Evolutionary conservation across 2,888 invertebrate species (phyloP).

Genomic region (Tenodera sinensis): DNA sequence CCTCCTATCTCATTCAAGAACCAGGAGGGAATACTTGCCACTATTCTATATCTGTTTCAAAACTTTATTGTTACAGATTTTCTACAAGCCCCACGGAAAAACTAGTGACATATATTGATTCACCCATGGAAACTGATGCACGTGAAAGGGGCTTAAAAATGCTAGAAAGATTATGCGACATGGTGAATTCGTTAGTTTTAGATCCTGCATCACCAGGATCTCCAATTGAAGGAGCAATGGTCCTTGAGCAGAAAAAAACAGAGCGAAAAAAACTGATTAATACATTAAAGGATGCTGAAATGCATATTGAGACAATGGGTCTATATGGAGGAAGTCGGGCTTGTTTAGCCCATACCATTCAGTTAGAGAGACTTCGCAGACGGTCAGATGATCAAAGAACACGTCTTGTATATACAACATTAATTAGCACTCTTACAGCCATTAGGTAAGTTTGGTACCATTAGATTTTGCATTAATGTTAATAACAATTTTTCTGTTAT

Average conservation of each 20-base stretch:
- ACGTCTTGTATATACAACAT: background rate
- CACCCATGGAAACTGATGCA: background rate
- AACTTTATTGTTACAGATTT: constrained; percentile 41
- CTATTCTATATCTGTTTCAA: background rate
- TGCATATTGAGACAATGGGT: constrained; percentile 52
- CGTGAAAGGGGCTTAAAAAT: background rate
- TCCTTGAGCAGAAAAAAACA: background rate
- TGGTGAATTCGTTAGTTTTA: background rate
- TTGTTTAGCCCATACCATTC: constrained; percentile 56
- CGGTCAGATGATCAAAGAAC: constrained; percentile 44
- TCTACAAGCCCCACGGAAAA: constrained; percentile 50
- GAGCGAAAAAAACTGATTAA: constrained; percentile 46
- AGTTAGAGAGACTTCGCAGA: constrained; percentile 60
- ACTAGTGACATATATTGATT: constrained; percentile 36
- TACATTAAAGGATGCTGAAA: constrained; percentile 49
- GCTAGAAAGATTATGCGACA: background rate
- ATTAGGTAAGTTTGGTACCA: background rate
- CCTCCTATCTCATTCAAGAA: no score
- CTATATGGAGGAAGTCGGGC: constrained; percentile 58
- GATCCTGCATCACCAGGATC: background rate
- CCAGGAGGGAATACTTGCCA: background rate
- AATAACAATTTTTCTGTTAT: no score
- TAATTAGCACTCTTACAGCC: background rate
- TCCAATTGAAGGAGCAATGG: background rate
- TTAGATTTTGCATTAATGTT: background rate